Conservation (phyloP, 2,113 vertebrate species). For the Boulengerochromis microlepis region DNA sequence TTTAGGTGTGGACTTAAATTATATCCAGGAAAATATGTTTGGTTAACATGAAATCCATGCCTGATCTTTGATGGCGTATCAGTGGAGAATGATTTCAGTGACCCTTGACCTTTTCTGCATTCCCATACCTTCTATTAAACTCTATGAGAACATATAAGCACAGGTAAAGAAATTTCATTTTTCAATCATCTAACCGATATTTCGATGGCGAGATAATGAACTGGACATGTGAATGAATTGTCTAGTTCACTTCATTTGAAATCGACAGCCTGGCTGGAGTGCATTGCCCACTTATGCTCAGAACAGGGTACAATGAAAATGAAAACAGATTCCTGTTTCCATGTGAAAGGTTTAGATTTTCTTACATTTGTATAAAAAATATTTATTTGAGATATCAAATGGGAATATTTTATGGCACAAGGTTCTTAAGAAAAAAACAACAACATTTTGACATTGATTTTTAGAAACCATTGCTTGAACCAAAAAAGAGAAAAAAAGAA, state of each 20-base stretch:
- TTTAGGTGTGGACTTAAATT: neutral
- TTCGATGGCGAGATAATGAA: neutral
- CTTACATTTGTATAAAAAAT: neutral
- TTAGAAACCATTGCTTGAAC: neutral
- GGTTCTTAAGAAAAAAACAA: neutral
- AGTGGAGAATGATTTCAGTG: accelerated
- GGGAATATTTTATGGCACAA: neutral
- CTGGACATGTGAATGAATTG: neutral
- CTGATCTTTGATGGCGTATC: accelerated
- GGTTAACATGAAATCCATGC: neutral
- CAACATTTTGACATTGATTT: neutral
- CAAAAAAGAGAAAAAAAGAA: neutral
- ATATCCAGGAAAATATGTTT: neutral
- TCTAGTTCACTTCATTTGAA: neutral
- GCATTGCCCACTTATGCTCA: accelerated
- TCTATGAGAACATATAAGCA: neutral
- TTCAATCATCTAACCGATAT: neutral
- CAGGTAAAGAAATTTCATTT: accelerated
- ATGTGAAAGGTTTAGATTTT: neutral
- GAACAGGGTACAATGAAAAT: neutral
- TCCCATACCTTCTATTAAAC: neutral
- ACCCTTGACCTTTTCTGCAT: neutral
- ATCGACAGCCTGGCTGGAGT: neutral
- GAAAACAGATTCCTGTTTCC: neutral
- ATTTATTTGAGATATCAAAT: neutral